These are phyloP conservation scores for Apis mellifera DNA, from an alignment of 1,140 invertebrate genomes.

Conservation along the genomic window Amel_HAv3.1 CM009936.2:246001-246500, in stretches of 20 bases:
- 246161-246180: constrained; percentile 87
- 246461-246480: constrained; percentile 69
- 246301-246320: constrained; percentile 81
- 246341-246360: constrained; percentile 69
- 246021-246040: constrained; percentile 76
- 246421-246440: constrained; percentile 62
- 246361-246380: constrained; percentile 73
- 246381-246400: constrained; percentile 56
- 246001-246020: constrained; percentile 79
- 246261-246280: constrained; percentile 84
- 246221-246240: constrained; percentile 47
- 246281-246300: constrained; percentile 84
- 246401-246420: constrained; percentile 60
- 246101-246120: constrained; percentile 69
- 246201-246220: constrained; percentile 75
- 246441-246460: constrained; percentile 51
- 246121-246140: constrained; percentile 75
- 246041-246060: constrained; percentile 74
- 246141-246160: constrained; percentile 82
- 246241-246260: constrained; percentile 71
- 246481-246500: constrained; percentile 77
- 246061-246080: constrained; percentile 79
- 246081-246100: constrained; percentile 77
- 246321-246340: constrained; percentile 76
- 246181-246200: constrained; percentile 88